These are phyloP conservation scores for Phymorhynchus buccinoides DNA, from an alignment of 1,140 invertebrate genomes.

Conservation along the genomic window DNA sequence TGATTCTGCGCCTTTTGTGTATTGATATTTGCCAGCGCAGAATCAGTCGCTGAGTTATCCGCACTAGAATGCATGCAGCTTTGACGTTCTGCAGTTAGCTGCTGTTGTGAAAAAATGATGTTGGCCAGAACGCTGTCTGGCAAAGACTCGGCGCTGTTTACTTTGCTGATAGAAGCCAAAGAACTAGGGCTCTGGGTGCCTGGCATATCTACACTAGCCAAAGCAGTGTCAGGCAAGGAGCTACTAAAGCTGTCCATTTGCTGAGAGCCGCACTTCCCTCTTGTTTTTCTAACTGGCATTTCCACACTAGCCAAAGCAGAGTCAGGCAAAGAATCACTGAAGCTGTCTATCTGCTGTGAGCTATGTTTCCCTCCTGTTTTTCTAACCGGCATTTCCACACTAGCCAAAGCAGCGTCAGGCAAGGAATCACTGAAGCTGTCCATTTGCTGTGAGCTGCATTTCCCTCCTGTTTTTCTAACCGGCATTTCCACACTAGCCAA, in stretches of 20 bases:
- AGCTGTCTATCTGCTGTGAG: too few species aligned
- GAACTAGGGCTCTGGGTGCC: neutral
- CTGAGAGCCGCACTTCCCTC: too few species aligned
- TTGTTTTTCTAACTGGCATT: too few species aligned
- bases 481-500: too few species aligned
- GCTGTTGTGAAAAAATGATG: neutral
- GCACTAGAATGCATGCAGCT: neutral
- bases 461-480: too few species aligned
- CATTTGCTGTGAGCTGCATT: too few species aligned
- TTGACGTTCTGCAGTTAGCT: neutral
- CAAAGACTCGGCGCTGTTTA: neutral
- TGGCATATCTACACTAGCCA: constrained; percentile 9
- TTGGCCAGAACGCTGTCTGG: neutral
- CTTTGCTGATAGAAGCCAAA: neutral
- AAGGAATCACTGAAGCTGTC: too few species aligned
- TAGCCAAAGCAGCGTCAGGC: too few species aligned
- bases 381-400: too few species aligned
- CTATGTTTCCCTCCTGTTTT: too few species aligned
- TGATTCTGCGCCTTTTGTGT: neutral
- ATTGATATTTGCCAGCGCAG: neutral
- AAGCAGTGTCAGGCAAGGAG: constrained; percentile 26
- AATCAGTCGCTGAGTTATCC: neutral
- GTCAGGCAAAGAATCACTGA: too few species aligned
- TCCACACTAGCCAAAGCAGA: too few species aligned
- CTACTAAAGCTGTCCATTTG: neutral